These are phyloP conservation scores for Hylia prasina DNA, from an alignment of 2,113 vertebrate species.

Conservation along the genomic window DNA sequence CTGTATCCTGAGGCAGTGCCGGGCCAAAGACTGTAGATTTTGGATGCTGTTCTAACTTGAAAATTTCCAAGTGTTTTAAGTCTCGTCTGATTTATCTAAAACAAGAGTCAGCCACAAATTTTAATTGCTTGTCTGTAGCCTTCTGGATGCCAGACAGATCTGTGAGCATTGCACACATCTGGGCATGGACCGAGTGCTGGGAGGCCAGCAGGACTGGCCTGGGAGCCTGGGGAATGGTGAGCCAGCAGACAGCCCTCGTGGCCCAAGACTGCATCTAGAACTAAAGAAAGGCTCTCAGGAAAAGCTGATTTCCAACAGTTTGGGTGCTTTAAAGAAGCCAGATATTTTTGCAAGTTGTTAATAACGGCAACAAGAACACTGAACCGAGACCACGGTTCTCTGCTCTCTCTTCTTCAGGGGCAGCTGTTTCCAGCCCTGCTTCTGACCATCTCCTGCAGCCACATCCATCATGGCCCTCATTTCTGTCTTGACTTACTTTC, in stretches of 20 bases:
- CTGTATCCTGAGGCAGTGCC: conserved; percentile 17
- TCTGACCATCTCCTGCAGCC: neutral
- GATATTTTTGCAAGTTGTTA: conserved; percentile 1
- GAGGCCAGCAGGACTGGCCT: neutral
- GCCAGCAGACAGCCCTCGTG: neutral
- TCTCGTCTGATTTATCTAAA: conserved; percentile 57
- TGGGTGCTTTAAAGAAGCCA: neutral
- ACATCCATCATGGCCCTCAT: neutral
- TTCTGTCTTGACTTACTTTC: neutral
- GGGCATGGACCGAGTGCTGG: neutral
- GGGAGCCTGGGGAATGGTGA: neutral
- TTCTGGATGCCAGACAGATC: neutral
- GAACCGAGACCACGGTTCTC: neutral
- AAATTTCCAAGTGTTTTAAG: conserved; percentile 65
- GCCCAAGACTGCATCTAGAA: neutral
- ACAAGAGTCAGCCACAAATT: conserved; percentile 30
- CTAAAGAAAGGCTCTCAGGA: neutral
- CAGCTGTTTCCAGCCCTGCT: neutral
- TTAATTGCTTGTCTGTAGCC: conserved; percentile 28
- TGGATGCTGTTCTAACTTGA: conserved; percentile 51
- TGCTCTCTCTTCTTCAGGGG: neutral
- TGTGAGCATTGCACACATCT: fast-evolving
- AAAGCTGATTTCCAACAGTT: neutral
- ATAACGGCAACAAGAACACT: neutral
- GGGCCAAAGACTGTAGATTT: conserved; percentile 55